phyloP scores from a whole-genome alignment of 2,888 invertebrate species.

The Limnephilus auricula region DNA sequence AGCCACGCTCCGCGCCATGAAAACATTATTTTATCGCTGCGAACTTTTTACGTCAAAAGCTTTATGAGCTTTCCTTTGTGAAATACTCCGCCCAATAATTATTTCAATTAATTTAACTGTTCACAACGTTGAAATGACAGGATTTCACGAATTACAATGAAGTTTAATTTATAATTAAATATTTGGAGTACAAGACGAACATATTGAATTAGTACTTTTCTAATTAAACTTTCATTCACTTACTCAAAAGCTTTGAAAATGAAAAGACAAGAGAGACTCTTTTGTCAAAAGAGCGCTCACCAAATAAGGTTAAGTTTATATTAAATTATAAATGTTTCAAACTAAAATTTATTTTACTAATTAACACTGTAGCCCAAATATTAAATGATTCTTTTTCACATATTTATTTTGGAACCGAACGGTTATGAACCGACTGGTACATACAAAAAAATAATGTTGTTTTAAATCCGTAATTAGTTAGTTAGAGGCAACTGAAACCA shows the following conservation, averaged over 20 bases:
- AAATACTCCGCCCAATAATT: neutral
- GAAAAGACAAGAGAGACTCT: neutral
- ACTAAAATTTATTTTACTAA: too few relatives aligned
- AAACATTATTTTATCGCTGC: constrained; percentile 2
- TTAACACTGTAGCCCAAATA: too few relatives aligned
- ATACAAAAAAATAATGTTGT: too few relatives aligned
- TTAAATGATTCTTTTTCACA: too few relatives aligned
- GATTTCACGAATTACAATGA: neutral
- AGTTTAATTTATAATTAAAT: constrained; percentile 2
- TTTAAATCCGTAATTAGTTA: too few relatives aligned
- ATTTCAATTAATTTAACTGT: neutral
- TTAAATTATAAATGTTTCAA: too few relatives aligned
- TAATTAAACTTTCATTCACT: neutral
- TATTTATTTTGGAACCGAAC: too few relatives aligned
- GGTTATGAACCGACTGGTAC: too few relatives aligned
- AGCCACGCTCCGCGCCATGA: neutral
- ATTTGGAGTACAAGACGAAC: neutral
- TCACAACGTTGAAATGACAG: neutral
- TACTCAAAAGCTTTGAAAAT: neutral
- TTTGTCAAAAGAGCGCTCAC: neutral
- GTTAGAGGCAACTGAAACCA: too few relatives aligned
- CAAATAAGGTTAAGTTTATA: neutral
- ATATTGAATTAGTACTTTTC: neutral
- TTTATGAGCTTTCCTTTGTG: neutral
- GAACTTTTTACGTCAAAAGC: neutral